Base-by-base conservation (phyloP, 37 sponge, comb jelly and placozoan species). In the Ephydatia muelleri region DNA sequence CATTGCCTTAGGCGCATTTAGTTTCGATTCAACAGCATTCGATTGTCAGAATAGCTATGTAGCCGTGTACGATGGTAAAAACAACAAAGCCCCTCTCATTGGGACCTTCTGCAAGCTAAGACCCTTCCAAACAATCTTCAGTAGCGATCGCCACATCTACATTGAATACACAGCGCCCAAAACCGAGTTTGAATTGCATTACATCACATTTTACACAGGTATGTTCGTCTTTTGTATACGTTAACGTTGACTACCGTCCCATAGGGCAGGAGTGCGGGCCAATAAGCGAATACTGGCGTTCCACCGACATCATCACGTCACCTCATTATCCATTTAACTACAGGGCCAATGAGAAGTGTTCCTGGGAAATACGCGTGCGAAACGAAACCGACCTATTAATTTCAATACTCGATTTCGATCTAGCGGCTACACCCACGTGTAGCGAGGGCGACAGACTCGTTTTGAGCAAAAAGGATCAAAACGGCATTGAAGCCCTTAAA, bases 251-350 rank as follows among this genome's bases (percentile, higher is more conserved):
- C 32, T 37, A 73, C 26, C 5, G 2, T 29, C 69, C 2, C 66
- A 28, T 72, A 91, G 91, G 65, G 8, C 36, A 77, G 57, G 38
- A 68, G 43, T 91, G 91, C 83, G 91, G 91, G 27, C 88, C 83
- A 14, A 68, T 69, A 35, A 75, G 36, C 34, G 28, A 35, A 38
- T 91, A 69, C 80, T 72, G 32, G 6, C 73, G 39, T 2, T 79
- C 77, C 6, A 86, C 79, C 16, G 86, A 76, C 19, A 70, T 86
- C 25, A 91, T 91, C 66, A 75, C 86, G 28, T 91, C 91, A 14
- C 91, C 91, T 31, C 86, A 91, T 12, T 86, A 83, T 65, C 91
- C 91, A 33, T 27, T 91, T 3, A 76, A 64, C 79, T 91, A 86
- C 37, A 40, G 68, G 49, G 83, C 86, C 34, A 23, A 66, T 19